phyloP scores from a whole-genome alignment of 2,797 vertebrate species.

The Coccyzus lansbergi region DNA sequence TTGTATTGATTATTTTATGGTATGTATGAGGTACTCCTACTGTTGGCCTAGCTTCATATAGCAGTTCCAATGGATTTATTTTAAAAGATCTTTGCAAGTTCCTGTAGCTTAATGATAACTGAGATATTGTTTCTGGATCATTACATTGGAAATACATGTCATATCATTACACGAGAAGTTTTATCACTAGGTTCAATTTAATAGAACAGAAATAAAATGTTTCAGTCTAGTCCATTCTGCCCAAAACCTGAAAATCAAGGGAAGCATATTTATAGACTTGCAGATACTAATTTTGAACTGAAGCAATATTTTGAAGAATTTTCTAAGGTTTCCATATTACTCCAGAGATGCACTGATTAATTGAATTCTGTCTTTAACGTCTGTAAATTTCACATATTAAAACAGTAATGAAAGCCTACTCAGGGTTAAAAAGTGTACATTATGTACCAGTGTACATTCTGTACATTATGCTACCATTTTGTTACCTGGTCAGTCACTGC shows the following conservation, averaged over 20 bases:
- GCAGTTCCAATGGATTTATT: neutral
- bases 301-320: neutral
- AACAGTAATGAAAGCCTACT: neutral
- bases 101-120: neutral
- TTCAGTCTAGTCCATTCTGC: neutral
- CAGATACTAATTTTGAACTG: neutral
- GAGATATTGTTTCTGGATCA: neutral
- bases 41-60: neutral
- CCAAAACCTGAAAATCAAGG: neutral
- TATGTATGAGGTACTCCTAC: neutral
- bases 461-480: neutral
- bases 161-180: neutral
- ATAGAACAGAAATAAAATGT: neutral
- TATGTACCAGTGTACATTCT: no score
- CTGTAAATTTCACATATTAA: neutral
- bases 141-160: neutral
- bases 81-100: neutral
- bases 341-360: neutral
- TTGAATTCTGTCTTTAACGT: neutral
- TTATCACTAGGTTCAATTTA: neutral
- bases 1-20: neutral
- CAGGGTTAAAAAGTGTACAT: neutral
- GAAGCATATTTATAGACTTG: neutral
- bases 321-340: neutral
- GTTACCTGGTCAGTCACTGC: neutral